Percentiles rank a stretch among this genome's conserved stretches.
These are phyloP conservation scores for Megalonaias nervosa DNA, from an alignment of 1,140 invertebrate genomes.

Conservation along the genomic window DNA sequence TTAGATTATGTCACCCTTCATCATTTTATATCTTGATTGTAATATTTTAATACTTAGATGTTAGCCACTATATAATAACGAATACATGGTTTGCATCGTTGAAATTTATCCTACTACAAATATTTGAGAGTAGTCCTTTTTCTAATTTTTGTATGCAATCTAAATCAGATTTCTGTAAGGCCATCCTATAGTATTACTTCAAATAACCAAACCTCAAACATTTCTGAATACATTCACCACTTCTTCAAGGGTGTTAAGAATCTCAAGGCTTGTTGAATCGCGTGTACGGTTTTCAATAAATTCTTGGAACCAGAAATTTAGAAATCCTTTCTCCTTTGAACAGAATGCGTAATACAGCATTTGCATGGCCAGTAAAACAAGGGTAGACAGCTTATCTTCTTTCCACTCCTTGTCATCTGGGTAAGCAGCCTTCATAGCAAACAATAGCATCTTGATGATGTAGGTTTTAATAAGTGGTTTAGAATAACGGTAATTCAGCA, in stretches of 20 bases:
- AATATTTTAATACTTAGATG: too few relatives aligned
- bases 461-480: constrained; percentile 21
- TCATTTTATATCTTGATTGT: too few relatives aligned
- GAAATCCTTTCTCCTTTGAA: constrained; percentile 12
- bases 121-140: too few relatives aligned
- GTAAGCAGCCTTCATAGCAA: constrained; percentile 20
- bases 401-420: constrained; percentile 4
- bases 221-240: constrained; percentile 3
- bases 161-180: too few relatives aligned
- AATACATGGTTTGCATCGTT: too few relatives aligned
- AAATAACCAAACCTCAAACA: background rate
- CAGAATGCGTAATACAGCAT: constrained; percentile 16
- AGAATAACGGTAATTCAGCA: constrained; percentile 7
- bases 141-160: too few relatives aligned
- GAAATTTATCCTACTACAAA: too few relatives aligned
- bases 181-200: too few relatives aligned
- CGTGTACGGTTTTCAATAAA: constrained; percentile 18
- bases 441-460: constrained; percentile 22
- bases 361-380: constrained; percentile 9
- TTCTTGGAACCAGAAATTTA: constrained; percentile 25
- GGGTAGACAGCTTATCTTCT: constrained; percentile 3
- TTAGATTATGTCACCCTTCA: too few relatives aligned
- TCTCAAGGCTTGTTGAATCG: constrained; percentile 12
- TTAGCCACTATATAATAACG: too few relatives aligned
- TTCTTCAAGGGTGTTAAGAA: constrained; percentile 8